Conservation (phyloP, 92 coral and sea anemone genomes). For the Parazoanthus darwini region DNA sequence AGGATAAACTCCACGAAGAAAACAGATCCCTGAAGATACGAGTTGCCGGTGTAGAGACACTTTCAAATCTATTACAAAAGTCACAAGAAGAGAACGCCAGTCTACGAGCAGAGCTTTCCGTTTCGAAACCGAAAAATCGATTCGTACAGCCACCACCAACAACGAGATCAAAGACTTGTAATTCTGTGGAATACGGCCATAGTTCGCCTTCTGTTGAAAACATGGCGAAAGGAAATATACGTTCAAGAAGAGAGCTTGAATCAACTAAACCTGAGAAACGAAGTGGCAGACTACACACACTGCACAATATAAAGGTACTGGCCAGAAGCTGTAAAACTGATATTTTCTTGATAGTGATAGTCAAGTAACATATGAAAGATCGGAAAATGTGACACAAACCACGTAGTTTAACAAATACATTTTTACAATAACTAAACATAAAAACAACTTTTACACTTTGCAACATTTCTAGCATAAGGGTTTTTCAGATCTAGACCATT, state of each 20-base stretch:
- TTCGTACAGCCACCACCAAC: not conserved
- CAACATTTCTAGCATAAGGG: no score
- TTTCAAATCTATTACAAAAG: not conserved
- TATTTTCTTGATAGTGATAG: not conserved
- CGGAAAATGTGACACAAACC: not conserved
- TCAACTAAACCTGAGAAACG: not conserved
- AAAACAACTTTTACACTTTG: not conserved
- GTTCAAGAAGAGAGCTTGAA: not conserved
- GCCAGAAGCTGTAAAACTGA: not conserved
- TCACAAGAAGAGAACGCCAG: not conserved
- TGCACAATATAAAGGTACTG: not conserved
- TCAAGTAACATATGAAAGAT: not conserved
- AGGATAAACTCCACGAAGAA: constrained; percentile 9
- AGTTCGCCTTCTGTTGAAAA: not conserved
- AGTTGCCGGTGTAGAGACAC: constrained; percentile 1
- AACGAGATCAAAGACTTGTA: not conserved
- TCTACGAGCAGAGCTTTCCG: constrained; percentile 3
- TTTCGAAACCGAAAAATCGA: not conserved
- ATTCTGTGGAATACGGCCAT: not conserved
- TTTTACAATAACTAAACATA: not conserved
- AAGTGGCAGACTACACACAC: not conserved
- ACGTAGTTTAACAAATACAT: no score
- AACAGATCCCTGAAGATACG: not conserved
- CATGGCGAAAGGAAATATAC: not conserved
- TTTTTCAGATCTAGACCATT: no score